A percentile compares a stretch with the other conserved stretches of the same genome.
Evolutionary conservation across 2,888 invertebrate species (phyloP).

Genomic region (Euphydryas editha): DNA sequence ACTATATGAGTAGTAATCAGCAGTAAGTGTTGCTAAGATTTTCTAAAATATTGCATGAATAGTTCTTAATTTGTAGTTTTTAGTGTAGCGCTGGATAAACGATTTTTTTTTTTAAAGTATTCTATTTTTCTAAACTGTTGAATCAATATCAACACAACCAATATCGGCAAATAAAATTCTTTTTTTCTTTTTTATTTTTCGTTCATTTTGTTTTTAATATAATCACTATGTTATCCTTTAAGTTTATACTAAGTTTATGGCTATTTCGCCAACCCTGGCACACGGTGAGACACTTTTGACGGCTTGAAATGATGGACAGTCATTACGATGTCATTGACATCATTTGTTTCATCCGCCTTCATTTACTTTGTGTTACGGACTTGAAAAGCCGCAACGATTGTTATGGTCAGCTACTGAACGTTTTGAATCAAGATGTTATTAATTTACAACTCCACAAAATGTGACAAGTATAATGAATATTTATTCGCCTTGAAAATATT

Average conservation of each 20-base stretch:
- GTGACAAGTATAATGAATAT: slow-evolving; percentile 4
- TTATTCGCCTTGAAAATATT: not conserved
- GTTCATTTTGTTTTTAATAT: not conserved
- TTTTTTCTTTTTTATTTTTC: too few relatives aligned
- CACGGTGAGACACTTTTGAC: slow-evolving; percentile 67
- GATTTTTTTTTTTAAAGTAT: too few relatives aligned
- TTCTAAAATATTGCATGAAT: too few relatives aligned
- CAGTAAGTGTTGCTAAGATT: too few relatives aligned
- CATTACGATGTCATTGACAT: slow-evolving; percentile 75
- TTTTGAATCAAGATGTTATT: slow-evolving; percentile 42
- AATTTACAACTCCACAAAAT: slow-evolving; percentile 16
- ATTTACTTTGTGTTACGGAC: slow-evolving; percentile 49
- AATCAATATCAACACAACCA: too few relatives aligned
- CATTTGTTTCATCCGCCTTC: slow-evolving; percentile 65
- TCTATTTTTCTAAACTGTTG: too few relatives aligned
- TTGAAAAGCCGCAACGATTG: slow-evolving; percentile 55
- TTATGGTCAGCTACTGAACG: slow-evolving; percentile 56
- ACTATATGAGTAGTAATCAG: too few relatives aligned
- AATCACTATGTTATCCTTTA: not conserved
- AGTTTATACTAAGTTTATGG: not conserved
- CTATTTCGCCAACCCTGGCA: slow-evolving; percentile 40
- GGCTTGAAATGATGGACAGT: slow-evolving; percentile 67
- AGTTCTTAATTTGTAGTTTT: too few relatives aligned
- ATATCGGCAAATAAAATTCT: too few relatives aligned
- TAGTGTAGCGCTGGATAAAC: too few relatives aligned